Percentiles rank a stretch among this genome's conserved stretches.
phyloP scores from a whole-genome alignment of 2,888 invertebrate species.

The Epirrhoe alternata region DNA sequence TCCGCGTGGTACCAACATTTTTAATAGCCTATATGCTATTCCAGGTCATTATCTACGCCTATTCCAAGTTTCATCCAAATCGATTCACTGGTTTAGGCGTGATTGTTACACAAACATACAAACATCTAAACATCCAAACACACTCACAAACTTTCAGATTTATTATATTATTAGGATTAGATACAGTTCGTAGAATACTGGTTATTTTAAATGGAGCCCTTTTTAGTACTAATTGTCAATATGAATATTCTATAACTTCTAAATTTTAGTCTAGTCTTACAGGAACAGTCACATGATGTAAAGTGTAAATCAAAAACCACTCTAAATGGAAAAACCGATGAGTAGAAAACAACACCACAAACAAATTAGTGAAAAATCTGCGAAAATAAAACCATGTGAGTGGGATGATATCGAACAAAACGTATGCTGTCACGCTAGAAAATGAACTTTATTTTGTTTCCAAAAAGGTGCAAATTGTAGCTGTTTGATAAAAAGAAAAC shows the following conservation, averaged over 20 bases:
- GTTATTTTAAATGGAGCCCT: background rate
- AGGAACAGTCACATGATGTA: background rate
- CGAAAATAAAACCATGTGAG: conserved; percentile 34
- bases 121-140: too few species aligned
- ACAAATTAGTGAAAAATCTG: conserved; percentile 51
- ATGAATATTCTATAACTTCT: background rate
- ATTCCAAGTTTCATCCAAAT: too few species aligned
- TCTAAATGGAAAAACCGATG: conserved; percentile 5
- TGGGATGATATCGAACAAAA: conserved; percentile 26
- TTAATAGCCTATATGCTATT: too few species aligned
- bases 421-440: conserved; percentile 9
- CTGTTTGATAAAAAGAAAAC: background rate
- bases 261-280: background rate
- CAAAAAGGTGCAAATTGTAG: background rate
- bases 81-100: too few species aligned
- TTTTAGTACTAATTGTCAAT: background rate
- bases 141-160: too few species aligned
- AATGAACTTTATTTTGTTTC: conserved; percentile 5
- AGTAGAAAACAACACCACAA: conserved; percentile 41
- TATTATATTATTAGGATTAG: background rate
- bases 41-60: too few species aligned
- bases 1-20: too few species aligned
- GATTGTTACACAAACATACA: too few species aligned
- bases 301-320: background rate
- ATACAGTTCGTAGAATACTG: too few species aligned